phyloP scores from a whole-genome alignment of 2,888 invertebrate genomes.

The Apodemia zela region DNA sequence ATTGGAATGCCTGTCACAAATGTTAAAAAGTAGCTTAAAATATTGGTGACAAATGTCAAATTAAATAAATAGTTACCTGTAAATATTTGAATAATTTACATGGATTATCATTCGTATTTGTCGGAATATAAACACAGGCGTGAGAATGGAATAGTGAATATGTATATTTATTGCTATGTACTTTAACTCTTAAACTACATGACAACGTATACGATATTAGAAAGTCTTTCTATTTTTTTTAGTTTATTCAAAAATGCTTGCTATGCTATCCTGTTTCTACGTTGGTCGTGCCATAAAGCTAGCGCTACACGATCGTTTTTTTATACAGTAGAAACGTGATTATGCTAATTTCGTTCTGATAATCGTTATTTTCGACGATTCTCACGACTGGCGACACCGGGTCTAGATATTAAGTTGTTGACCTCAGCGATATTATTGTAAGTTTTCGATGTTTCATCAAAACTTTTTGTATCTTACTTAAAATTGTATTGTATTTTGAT shows the following conservation, averaged over 20 bases:
- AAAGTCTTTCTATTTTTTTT: neutral
- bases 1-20: no score
- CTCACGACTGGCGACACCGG: conserved; percentile 67
- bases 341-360: conserved; percentile 58
- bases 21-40: no score
- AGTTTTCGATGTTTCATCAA: conserved; percentile 19
- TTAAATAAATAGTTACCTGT: no score
- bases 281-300: conserved; percentile 26
- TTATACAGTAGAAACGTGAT: conserved; percentile 65
- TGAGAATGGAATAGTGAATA: no score
- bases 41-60: no score
- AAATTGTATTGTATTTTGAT: no score
- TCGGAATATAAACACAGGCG: no score
- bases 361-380: conserved; percentile 55
- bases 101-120: no score
- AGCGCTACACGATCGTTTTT: conserved; percentile 38
- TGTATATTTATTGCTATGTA: no score
- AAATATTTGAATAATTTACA: no score
- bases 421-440: conserved; percentile 43
- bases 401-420: conserved; percentile 61
- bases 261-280: conserved; percentile 18
- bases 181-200: neutral
- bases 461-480: neutral
- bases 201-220: neutral
- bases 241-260: conserved; percentile 7